Conservation (phyloP, 2,888 invertebrate species). For the Eupithecia tripunctaria region DNA sequence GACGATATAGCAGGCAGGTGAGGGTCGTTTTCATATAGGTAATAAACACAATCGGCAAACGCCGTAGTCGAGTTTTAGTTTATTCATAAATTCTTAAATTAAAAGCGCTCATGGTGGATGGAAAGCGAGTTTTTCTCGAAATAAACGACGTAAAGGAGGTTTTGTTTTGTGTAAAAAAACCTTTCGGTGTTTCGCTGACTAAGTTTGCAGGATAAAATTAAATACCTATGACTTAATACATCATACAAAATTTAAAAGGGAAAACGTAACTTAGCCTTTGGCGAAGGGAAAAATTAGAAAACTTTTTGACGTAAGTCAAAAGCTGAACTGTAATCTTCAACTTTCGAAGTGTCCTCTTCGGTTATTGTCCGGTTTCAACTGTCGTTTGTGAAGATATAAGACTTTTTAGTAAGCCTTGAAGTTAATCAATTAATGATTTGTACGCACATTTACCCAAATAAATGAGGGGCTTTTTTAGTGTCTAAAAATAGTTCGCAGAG, state of each 20-base stretch:
- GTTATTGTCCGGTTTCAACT: conserved; percentile 18
- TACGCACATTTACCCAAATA: too few species aligned
- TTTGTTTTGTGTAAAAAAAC: background rate
- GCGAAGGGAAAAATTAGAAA: conserved; percentile 46
- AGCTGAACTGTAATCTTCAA: conserved; percentile 27
- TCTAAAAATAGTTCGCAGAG: too few species aligned
- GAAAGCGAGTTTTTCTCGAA: too few species aligned
- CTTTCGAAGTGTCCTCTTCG: conserved; percentile 22
- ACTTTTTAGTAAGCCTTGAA: background rate
- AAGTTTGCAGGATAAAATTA: background rate
- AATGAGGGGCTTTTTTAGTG: too few species aligned
- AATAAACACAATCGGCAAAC: too few species aligned
- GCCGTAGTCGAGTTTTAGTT: too few species aligned
- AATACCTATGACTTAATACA: background rate
- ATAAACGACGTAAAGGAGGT: background rate
- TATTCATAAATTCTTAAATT: too few species aligned
- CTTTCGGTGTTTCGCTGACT: background rate
- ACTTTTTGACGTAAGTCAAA: conserved; percentile 49
- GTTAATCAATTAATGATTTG: background rate
- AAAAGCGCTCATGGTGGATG: too few species aligned
- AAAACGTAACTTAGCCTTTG: background rate
- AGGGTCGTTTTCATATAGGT: too few species aligned
- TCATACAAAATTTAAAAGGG: background rate
- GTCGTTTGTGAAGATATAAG: conserved; percentile 5
- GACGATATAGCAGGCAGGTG: too few species aligned